Base-by-base conservation (phyloP, 2,797 vertebrate genomes). In the Neosilurus hyrtlii region DNA sequence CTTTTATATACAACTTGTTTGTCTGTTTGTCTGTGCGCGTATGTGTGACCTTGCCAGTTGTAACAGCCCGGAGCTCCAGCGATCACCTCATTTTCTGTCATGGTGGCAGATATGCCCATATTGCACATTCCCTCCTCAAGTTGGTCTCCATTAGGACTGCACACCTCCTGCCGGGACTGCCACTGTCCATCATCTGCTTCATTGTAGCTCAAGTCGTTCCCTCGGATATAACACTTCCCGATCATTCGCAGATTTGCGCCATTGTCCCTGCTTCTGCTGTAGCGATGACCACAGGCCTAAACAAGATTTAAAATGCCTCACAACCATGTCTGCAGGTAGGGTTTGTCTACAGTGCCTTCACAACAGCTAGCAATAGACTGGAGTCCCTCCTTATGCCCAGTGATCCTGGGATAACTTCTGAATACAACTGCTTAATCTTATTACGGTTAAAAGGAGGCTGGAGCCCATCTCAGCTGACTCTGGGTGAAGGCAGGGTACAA, bases 241-340 rank as follows among this genome's bases (percentile, higher is more conserved):
- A 97, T 96, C 96, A 99, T 97, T 56, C 95, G 94, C 20, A 93
- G 88, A 86, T 95, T 93, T 1, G 92, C 90, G 70, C 91, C 91
- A 0, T 91, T 93, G 73, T 94, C 94, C 20, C 95, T 94, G 75
- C 95, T 91, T 83, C 94, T 93, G 35, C 94, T 90, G n/a, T 96
- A 98, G 0, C 96, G 95, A 88, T 98, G 96, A 26, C 95, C 96
- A 5, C 97, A 98, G 0, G 93, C 95, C 97, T 98, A 66, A 61
- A 85, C 68, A 30, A 35, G 10, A 79, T 54, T 52, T 35, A 73
- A 30, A 59, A 2, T 7, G 10, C 9, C 14, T 67, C 49, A 79
- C 30, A 80, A 56, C 0, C 22, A 49, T 4, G 1, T 43, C 15
- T 14, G 49, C 54, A 14, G 51, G 12, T 18, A 16, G 9, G 51